Conservation (phyloP, 2,113 vertebrate species). For the Myiozetetes cayanensis region DNA sequence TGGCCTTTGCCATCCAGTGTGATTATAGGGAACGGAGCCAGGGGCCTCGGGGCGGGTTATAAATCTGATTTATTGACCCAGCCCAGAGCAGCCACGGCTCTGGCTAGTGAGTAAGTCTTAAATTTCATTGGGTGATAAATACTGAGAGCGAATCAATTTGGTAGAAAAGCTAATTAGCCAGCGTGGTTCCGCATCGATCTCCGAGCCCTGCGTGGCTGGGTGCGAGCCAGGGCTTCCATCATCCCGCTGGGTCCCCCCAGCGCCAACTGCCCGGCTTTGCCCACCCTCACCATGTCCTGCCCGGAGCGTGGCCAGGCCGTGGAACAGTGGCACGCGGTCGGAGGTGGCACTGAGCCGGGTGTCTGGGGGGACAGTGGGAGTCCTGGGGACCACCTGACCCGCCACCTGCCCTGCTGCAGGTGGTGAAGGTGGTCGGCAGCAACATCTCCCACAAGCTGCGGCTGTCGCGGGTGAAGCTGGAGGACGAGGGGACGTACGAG, state of each 20-base stretch:
- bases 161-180: constrained; percentile 74
- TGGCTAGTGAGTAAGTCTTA: constrained; percentile 67
- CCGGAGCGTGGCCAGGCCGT: fast-evolving
- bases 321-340: fast-evolving
- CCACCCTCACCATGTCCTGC: fast-evolving
- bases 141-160: constrained; percentile 71
- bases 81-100: constrained; percentile 40
- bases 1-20: constrained; percentile 33
- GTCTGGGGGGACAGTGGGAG: fast-evolving
- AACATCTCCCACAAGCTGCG: constrained; percentile 98
- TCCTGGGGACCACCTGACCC: background rate
- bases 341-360: fast-evolving
- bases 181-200: constrained; percentile 30
- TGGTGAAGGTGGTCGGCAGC: constrained; percentile 95
- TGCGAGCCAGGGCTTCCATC: background rate
- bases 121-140: constrained; percentile 76
- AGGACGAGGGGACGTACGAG: constrained; percentile 92
- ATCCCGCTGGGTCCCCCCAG: fast-evolving
- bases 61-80: constrained; percentile 72
- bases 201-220: background rate
- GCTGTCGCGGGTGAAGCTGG: constrained; percentile 87
- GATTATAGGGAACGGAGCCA: constrained; percentile 55
- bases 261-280: fast-evolving
- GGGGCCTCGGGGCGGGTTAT: constrained; percentile 56
- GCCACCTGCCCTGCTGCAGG: constrained; percentile 58